These are phyloP conservation scores for Uropetala carovei DNA, from an alignment of 2,888 invertebrate genomes.

Conservation along the genomic window DNA sequence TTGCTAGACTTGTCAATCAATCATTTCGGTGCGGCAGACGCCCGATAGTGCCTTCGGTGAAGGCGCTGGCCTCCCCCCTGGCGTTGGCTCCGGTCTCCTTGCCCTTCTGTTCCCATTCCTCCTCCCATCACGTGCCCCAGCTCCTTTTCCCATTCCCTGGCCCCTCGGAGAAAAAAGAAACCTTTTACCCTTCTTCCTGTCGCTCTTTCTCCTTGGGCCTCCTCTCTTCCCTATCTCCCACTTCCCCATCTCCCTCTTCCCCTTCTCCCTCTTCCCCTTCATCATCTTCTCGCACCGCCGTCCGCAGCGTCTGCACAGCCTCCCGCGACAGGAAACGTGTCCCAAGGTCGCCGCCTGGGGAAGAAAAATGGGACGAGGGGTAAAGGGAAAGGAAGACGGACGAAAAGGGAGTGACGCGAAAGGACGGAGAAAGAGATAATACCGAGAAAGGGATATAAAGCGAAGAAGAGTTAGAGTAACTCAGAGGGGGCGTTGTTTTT, in stretches of 20 bases:
- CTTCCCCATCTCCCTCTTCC: neutral
- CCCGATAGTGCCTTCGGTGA: neutral
- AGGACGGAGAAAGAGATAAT: neutral
- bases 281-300: neutral
- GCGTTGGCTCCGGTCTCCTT: neutral
- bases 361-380: neutral
- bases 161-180: too few relatives aligned
- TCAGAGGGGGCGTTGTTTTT: too few relatives aligned
- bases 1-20: neutral
- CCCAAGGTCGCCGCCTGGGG: constrained; percentile 6
- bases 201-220: neutral
- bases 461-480: too few relatives aligned
- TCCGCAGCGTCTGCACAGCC: neutral
- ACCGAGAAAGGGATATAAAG: too few relatives aligned
- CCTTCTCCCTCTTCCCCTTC: neutral
- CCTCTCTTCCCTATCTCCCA: neutral
- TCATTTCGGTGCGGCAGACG: neutral
- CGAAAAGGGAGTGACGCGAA: neutral
- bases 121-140: neutral
- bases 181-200: neutral
- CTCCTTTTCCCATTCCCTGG: neutral
- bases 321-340: constrained; percentile 8
- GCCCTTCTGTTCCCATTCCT: neutral
- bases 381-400: neutral
- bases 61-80: neutral